phyloP scores from a whole-genome alignment of 2,113 vertebrate species.

The Podiceps cristatus region DNA sequence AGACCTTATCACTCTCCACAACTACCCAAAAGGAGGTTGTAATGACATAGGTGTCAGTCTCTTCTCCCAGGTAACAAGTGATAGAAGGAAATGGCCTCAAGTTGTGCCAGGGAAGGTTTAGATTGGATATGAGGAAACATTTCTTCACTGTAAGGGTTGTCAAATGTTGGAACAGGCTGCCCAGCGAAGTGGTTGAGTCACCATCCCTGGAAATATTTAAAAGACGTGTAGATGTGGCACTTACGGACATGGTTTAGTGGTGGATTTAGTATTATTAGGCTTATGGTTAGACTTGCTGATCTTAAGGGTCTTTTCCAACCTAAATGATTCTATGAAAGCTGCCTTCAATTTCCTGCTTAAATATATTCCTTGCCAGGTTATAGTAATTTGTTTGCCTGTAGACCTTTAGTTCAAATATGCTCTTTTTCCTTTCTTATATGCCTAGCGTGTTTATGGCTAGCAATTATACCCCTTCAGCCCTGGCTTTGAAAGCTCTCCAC shows the following conservation, averaged over 20 bases:
- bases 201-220: not conserved
- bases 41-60: accelerated
- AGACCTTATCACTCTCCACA: not conserved
- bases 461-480: not conserved
- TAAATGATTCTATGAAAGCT: not conserved
- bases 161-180: not conserved
- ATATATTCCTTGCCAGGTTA: not conserved
- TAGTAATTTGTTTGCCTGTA: not conserved
- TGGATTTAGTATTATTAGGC: not conserved
- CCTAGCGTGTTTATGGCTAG: not conserved
- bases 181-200: not conserved
- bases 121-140: not conserved
- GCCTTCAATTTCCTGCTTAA: not conserved
- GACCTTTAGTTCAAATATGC: not conserved
- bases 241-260: not conserved
- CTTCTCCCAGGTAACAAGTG: not conserved
- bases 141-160: not conserved
- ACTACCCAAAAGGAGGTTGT: not conserved
- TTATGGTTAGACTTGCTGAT: accelerated
- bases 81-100: not conserved
- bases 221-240: accelerated
- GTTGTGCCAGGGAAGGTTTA: not conserved
- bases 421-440: not conserved
- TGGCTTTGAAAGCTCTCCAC: not conserved
- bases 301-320: not conserved